These are phyloP conservation scores for Telmatochromis bifrenatus DNA, from an alignment of 2,113 vertebrate genomes.

Conservation along the genomic window DNA sequence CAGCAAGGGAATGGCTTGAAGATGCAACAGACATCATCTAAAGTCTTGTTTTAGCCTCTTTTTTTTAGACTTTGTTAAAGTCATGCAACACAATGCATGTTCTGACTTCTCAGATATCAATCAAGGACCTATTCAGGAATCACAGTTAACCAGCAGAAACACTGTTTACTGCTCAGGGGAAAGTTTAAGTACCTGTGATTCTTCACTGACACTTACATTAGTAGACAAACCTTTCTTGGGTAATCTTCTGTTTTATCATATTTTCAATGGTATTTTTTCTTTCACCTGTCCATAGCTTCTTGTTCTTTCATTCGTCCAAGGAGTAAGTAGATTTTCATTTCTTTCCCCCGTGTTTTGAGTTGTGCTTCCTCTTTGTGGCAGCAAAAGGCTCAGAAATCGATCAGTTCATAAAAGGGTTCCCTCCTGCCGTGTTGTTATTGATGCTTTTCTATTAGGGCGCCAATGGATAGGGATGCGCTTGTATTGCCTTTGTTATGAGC, in stretches of 20 bases:
- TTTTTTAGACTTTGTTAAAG: background rate
- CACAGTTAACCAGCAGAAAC: background rate
- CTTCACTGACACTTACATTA: background rate
- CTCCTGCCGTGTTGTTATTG: background rate
- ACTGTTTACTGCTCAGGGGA: background rate
- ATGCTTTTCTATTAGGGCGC: background rate
- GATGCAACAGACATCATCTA: background rate
- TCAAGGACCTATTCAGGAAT: background rate
- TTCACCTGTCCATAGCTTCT: background rate
- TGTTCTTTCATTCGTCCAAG: background rate
- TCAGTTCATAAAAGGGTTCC: conserved; percentile 5
- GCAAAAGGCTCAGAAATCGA: conserved; percentile 8
- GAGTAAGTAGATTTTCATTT: background rate
- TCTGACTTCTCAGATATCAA: background rate
- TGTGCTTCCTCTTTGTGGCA: background rate
- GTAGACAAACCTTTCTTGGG: background rate
- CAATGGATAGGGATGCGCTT: background rate
- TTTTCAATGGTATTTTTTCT: background rate
- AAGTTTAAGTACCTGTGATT: background rate
- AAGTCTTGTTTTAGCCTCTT: background rate
- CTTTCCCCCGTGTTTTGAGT: background rate
- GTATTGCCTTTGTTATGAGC: background rate
- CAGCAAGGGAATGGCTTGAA: background rate
- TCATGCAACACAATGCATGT: background rate
- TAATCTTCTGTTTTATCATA: background rate